Evolutionary conservation across 2,113 vertebrate genomes (phyloP).

Genomic region (Plecotus auritus): DNA sequence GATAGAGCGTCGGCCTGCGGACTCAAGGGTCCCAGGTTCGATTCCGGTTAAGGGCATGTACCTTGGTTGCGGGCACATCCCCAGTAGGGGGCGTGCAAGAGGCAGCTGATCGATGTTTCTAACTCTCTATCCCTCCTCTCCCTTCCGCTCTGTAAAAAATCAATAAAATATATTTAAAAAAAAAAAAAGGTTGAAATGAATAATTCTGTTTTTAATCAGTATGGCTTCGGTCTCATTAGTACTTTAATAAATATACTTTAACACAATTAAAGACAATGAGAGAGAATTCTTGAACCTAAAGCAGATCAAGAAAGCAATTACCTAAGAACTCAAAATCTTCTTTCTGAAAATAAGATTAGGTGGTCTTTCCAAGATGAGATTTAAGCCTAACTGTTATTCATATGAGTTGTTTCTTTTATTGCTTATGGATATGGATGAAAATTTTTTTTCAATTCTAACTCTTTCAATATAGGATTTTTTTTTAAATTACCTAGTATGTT

Average conservation of each 20-base stretch:
- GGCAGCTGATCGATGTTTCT: too few species aligned
- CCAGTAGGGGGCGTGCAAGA: too few species aligned
- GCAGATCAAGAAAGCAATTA: constrained; percentile 64
- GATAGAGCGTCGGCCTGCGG: too few species aligned
- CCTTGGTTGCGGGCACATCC: too few species aligned
- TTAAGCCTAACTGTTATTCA: constrained; percentile 32
- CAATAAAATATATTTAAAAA: too few species aligned
- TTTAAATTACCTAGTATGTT: neutral
- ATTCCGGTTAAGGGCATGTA: too few species aligned
- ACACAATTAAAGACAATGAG: constrained; percentile 59
- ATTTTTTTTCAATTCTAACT: neutral
- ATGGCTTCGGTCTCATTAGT: constrained; percentile 56
- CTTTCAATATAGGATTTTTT: neutral
- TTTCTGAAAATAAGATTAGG: constrained; percentile 49
- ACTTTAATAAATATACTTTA: constrained; percentile 64
- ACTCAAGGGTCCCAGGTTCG: too few species aligned
- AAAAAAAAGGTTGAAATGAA: constrained; percentile 50
- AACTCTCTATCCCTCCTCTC: too few species aligned
- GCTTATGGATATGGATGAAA: neutral
- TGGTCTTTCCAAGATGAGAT: constrained; percentile 26
- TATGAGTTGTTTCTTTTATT: constrained; percentile 11
- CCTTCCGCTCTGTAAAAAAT: too few species aligned
- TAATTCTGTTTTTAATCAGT: constrained; percentile 61
- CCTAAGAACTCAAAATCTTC: constrained; percentile 42
- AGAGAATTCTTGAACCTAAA: constrained; percentile 53